Conservation (phyloP, 2,113 vertebrate species). For the Eurystomus gularis region DNA sequence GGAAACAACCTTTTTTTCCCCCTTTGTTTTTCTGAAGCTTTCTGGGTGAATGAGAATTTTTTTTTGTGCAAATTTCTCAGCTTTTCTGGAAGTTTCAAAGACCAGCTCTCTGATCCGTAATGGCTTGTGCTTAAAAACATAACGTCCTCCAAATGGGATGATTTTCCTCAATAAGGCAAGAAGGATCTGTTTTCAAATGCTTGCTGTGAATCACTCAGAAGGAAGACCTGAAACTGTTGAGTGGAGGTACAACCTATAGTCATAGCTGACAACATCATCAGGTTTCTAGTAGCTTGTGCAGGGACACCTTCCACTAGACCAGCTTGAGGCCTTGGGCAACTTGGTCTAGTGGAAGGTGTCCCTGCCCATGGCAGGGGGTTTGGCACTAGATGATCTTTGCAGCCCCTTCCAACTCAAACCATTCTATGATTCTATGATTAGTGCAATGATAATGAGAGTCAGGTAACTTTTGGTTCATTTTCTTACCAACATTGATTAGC, state of each 20-base stretch:
- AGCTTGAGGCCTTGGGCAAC: too few species aligned
- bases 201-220: not conserved
- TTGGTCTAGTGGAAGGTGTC: too few species aligned
- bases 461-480: not conserved
- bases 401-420: too few species aligned
- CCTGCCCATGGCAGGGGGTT: too few species aligned
- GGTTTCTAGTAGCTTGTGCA: not conserved
- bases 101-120: not conserved
- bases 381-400: too few species aligned
- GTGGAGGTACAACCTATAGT: not conserved
- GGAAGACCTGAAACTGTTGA: not conserved
- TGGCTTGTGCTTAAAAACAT: not conserved
- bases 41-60: not conserved
- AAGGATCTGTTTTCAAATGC: not conserved
- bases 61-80: not conserved
- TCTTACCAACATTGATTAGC: not conserved
- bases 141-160: not conserved
- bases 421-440: too few species aligned
- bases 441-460: not conserved
- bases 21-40: not conserved
- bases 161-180: not conserved
- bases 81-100: not conserved
- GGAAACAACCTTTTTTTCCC: fast-evolving
- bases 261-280: fast-evolving
- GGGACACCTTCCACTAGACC: too few species aligned